These are phyloP conservation scores for Carlito syrichta DNA, from an alignment of 2,113 vertebrate species.

Conservation along the genomic window DNA sequence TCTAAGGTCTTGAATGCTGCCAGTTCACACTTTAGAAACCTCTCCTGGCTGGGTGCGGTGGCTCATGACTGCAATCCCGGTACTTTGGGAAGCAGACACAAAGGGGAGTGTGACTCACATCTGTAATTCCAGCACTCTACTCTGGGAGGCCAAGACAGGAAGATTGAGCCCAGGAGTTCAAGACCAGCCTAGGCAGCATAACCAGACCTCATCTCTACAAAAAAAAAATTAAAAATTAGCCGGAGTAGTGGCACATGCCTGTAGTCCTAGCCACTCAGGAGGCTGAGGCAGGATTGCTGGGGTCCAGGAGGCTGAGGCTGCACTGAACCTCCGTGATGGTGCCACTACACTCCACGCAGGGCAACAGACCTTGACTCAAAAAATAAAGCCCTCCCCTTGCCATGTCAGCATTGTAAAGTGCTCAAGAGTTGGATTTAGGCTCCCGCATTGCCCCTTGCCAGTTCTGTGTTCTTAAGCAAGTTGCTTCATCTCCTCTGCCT, in stretches of 20 bases:
- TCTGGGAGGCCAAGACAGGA: too few relatives aligned
- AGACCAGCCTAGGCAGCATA: too few relatives aligned
- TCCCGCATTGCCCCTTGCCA: background rate
- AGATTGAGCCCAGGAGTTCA: too few relatives aligned
- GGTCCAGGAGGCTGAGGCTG: background rate
- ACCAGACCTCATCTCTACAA: too few relatives aligned
- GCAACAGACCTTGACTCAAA: fast-evolving
- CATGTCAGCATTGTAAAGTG: fast-evolving
- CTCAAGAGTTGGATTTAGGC: background rate
- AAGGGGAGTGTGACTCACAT: too few relatives aligned
- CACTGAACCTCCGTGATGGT: fast-evolving
- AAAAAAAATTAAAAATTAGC: too few relatives aligned
- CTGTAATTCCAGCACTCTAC: too few relatives aligned
- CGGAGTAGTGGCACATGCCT: too few relatives aligned
- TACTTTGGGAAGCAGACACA: too few relatives aligned
- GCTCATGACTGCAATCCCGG: too few relatives aligned
- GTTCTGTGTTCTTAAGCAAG: background rate
- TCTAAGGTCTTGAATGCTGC: background rate
- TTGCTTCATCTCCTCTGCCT: background rate
- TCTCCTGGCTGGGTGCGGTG: background rate
- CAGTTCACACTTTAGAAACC: background rate
- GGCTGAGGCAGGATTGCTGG: background rate
- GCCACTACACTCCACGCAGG: background rate
- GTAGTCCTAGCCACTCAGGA: too few relatives aligned
- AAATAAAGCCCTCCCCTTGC: background rate